Conservation (phyloP, 2,888 invertebrate genomes). For the Ceramica pisi region DNA sequence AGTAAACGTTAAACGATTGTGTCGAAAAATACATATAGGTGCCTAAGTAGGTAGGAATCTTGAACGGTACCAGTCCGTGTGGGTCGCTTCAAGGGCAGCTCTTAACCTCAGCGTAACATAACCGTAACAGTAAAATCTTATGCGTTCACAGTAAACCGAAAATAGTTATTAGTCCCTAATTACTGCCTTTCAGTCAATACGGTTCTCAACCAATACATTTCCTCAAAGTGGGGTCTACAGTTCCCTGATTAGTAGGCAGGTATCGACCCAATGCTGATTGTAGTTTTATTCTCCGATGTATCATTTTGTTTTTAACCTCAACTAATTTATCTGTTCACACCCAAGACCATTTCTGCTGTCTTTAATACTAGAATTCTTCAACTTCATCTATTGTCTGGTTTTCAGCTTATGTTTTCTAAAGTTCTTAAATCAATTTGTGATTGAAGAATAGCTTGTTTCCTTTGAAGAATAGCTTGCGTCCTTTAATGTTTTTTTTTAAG, state of each 20-base stretch:
- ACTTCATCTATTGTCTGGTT: background rate
- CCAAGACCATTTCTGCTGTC: background rate
- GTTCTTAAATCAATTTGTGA: background rate
- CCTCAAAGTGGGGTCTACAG: background rate
- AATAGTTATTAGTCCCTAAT: background rate
- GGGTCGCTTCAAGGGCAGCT: slow-evolving; percentile 45
- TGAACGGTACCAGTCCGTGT: slow-evolving; percentile 51
- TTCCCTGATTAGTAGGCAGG: too few relatives aligned
- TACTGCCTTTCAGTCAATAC: too few relatives aligned
- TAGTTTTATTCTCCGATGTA: background rate
- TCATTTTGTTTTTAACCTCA: too few relatives aligned
- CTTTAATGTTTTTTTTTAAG: too few relatives aligned
- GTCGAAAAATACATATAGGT: background rate
- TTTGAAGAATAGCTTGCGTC: background rate
- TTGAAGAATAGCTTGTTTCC: background rate
- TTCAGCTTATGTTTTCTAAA: background rate
- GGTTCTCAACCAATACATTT: background rate
- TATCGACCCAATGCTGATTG: background rate
- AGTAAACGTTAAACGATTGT: background rate
- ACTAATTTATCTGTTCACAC: background rate
- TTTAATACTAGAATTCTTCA: background rate
- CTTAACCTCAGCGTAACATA: slow-evolving; percentile 36
- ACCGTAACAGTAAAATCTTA: slow-evolving; percentile 19
- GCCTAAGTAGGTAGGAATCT: slow-evolving; percentile 1
- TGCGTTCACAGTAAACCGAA: slow-evolving; percentile 2